Evolutionary conservation across 2,113 vertebrate species (phyloP).

Genomic region (Okapia johnstoni): DNA sequence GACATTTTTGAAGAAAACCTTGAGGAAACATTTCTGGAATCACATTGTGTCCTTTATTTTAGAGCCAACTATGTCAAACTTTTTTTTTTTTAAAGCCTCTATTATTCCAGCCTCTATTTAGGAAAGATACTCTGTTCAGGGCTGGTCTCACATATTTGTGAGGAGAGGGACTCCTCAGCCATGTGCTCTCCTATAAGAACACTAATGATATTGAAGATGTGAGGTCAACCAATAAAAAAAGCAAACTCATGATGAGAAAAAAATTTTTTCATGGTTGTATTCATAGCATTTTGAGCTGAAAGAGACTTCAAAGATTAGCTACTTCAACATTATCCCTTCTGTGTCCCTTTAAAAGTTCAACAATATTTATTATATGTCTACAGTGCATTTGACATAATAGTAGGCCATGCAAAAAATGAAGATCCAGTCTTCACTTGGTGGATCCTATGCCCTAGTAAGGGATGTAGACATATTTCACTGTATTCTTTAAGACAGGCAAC

Average conservation of each 20-base stretch:
- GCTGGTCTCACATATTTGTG: not conserved
- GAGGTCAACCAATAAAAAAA: not conserved
- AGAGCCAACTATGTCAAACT: not conserved
- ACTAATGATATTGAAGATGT: not conserved
- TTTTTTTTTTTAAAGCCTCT: not conserved
- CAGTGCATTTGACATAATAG: not conserved
- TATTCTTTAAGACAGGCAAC: not conserved
- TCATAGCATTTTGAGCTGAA: not conserved
- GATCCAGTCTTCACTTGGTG: not conserved
- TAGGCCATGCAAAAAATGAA: not conserved
- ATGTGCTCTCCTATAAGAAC: not conserved
- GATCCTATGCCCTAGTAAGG: not conserved
- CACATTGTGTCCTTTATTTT: not conserved
- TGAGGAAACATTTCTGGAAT: not conserved
- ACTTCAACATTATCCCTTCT: not conserved
- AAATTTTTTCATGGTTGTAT: not conserved
- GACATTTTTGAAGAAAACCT: not conserved
- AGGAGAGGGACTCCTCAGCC: not conserved
- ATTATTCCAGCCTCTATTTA: not conserved
- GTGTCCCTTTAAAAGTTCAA: not conserved
- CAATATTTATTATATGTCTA: not conserved
- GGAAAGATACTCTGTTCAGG: not conserved
- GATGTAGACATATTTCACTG: not conserved
- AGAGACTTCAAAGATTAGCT: not conserved
- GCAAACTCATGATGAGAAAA: not conserved